phyloP scores from a whole-genome alignment of 2,113 vertebrate genomes.

The Amphiprion ocellaris region DNA sequence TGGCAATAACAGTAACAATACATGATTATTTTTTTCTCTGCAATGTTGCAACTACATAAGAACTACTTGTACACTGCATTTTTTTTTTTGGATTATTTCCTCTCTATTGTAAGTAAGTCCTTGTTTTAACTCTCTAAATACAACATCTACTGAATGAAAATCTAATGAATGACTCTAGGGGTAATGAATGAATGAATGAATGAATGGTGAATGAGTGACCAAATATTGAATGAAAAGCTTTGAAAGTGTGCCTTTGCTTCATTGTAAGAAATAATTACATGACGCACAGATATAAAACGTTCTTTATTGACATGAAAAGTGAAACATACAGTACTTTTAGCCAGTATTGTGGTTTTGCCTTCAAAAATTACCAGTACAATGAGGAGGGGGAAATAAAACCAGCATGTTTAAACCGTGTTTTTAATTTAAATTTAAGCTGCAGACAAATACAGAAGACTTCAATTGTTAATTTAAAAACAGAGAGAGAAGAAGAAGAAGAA shows the following conservation, averaged over 20 bases:
- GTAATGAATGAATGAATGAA: conserved; percentile 32
- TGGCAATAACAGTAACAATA: conserved; percentile 80
- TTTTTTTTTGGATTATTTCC: conserved; percentile 15
- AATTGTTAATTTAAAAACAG: conserved; percentile 46
- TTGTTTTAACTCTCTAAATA: not conserved
- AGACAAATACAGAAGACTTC: conserved; percentile 62
- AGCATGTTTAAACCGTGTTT: conserved; percentile 52
- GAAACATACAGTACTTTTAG: conserved; percentile 87
- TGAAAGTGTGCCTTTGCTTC: not conserved
- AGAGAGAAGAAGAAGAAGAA: conserved; percentile 19
- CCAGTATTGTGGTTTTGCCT: conserved; percentile 85
- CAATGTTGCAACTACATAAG: conserved; percentile 46
- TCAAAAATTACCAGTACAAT: conserved; percentile 83
- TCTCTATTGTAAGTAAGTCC: not conserved
- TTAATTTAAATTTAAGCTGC: conserved; percentile 51
- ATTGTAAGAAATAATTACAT: conserved; percentile 1
- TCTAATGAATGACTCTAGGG: not conserved
- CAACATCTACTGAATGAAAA: not conserved
- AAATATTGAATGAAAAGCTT: conserved; percentile 5
- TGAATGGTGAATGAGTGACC: not conserved
- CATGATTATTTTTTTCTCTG: conserved; percentile 59
- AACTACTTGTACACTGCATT: not conserved
- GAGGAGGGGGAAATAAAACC: conserved; percentile 30
- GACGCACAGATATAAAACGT: conserved; percentile 86
- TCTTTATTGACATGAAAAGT: conserved; percentile 96